These are phyloP conservation scores for Nasua narica DNA, from an alignment of 2,797 vertebrate species.

Conservation along the genomic window DNA sequence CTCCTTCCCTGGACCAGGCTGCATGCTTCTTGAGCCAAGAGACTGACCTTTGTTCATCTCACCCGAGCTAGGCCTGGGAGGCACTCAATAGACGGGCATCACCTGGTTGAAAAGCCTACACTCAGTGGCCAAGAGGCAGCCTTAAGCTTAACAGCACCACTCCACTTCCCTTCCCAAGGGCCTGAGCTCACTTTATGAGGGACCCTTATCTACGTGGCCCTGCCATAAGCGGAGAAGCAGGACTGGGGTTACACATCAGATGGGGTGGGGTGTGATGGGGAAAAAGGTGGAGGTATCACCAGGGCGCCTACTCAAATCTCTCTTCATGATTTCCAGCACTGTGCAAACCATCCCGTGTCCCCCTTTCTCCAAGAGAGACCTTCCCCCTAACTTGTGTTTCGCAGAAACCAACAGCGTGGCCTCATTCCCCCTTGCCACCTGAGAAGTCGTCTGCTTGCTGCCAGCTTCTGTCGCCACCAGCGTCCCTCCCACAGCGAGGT, in stretches of 20 bases:
- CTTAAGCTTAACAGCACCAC: background rate
- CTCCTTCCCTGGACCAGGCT: background rate
- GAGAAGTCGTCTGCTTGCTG: background rate
- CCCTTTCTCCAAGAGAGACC: background rate
- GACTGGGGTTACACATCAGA: background rate
- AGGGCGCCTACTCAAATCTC: background rate
- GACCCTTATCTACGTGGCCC: background rate
- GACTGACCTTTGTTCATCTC: background rate
- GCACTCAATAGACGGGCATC: background rate
- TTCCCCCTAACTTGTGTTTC: background rate
- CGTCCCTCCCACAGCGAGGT: background rate
- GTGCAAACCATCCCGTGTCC: background rate
- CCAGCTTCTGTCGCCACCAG: background rate
- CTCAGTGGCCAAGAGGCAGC: background rate
- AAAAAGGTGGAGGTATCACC: background rate
- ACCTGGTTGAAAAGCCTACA: background rate
- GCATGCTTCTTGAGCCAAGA: background rate
- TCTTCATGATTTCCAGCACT: background rate
- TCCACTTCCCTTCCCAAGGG: background rate
- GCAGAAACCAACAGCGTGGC: background rate
- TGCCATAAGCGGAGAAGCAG: background rate
- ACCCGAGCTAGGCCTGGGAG: background rate
- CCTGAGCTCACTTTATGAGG: background rate
- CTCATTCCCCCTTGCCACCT: background rate
- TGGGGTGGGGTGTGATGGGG: background rate